phyloP scores from a whole-genome alignment of 2,113 vertebrate genomes.

The Sclerurus mexicanus region DNA sequence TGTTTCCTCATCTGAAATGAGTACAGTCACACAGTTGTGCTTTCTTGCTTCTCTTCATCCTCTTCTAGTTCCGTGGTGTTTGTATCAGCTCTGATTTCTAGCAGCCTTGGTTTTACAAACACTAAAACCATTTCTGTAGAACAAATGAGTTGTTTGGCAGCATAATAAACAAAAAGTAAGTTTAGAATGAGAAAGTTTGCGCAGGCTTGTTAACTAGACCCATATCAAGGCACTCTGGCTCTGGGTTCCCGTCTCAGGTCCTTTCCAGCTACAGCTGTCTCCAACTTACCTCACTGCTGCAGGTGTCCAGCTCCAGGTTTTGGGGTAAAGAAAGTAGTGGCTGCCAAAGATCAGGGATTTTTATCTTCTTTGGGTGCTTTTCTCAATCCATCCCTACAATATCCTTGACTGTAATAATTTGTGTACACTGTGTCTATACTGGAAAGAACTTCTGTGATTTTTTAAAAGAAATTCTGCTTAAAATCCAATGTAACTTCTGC shows the following conservation, averaged over 20 bases:
- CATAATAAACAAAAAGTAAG: neutral
- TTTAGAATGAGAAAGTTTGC: neutral
- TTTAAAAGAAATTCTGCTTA: neutral
- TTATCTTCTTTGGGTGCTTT: neutral
- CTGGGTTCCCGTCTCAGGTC: neutral
- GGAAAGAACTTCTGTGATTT: neutral
- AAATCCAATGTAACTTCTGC: neutral
- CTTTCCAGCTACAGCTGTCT: neutral
- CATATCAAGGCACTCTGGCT: neutral
- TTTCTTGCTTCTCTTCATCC: neutral
- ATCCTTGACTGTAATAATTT: neutral
- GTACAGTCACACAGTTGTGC: neutral
- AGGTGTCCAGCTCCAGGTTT: neutral
- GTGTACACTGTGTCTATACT: neutral
- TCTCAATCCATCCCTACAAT: neutral
- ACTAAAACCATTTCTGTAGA: neutral
- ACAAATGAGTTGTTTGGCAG: neutral
- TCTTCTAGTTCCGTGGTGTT: neutral
- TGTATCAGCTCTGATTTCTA: neutral
- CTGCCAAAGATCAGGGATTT: neutral
- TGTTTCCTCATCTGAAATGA: neutral
- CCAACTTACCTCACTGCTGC: neutral
- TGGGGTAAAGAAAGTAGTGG: neutral
- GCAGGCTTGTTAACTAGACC: neutral
- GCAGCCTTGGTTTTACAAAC: neutral